Base-by-base conservation (phyloP, 2,113 vertebrate species). In the Haemorhous mexicanus region DNA sequence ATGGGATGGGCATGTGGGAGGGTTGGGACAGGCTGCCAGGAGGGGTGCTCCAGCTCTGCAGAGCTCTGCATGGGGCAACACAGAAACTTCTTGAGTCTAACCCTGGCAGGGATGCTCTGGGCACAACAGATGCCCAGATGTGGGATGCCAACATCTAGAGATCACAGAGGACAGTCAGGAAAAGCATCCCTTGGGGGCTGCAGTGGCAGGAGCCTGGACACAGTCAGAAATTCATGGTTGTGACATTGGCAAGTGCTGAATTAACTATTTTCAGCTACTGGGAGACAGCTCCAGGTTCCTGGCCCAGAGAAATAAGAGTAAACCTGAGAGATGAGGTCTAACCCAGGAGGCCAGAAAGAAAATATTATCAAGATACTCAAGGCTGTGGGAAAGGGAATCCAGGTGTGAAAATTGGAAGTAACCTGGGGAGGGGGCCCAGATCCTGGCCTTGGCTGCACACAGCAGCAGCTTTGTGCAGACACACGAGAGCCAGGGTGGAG, bases 1-100 rank as follows among this genome's bases (percentile, higher is more conserved):
- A 1, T 1, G 4, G 35, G 52, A 56, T 89, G 12, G 46, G 5
- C 89, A 30, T 3, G 3, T 1, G 3, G 46, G 28, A 49, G 17
- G 16, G 47, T 9, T 63, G n/a, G 53, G 10, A 32, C 0, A 58
- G 62, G 33, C 39, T 83, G 13, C 35, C 66, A 59, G 72, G 44
- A 74, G 13, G 9, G 20, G 3, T 47, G 30, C 7, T 69, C 15
- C 44, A 69, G 2, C 37, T 82, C 64, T 58, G 37, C 5, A 2
- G 27, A 32, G 33, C 26, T 56, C 62, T n/a, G 13, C 41, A 67
- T 24, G 21, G 62, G 26, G 8, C 10, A 8, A 30, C n/a, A 78
- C 0, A 0, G 49, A 27, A 32, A 7, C 6, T 82, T 82, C 53
- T 58, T 52, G 27, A 12, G 9, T 67, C 41, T 46, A 58, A 52